Evolutionary conservation across 2,113 vertebrate genomes (phyloP).

Genomic region (Puma concolor): DNA sequence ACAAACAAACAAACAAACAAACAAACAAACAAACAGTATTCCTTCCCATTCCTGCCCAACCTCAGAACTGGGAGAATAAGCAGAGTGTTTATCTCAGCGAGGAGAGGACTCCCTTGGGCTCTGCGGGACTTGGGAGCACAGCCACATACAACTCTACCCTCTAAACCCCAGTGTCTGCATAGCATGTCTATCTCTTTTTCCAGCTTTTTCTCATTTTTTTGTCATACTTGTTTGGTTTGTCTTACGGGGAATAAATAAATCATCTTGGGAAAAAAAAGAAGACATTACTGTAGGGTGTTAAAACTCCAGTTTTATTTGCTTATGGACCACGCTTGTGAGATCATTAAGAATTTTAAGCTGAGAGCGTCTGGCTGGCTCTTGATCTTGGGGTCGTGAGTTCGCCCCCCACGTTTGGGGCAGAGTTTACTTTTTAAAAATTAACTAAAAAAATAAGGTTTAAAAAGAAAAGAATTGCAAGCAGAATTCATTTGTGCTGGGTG

Average conservation of each 20-base stretch:
- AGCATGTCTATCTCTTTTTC: background rate
- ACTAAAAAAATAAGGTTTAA: background rate
- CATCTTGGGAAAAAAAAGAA: background rate
- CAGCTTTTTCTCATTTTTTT: background rate
- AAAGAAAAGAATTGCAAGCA: background rate
- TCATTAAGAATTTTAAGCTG: background rate
- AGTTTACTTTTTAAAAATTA: background rate
- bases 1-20: too few species aligned
- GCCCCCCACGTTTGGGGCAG: background rate
- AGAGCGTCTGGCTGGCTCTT: background rate
- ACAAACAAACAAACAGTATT: background rate
- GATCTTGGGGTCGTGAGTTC: background rate
- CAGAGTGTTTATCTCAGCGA: background rate
- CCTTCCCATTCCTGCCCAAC: background rate
- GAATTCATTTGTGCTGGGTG: constrained; percentile 5
- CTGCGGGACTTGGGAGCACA: background rate
- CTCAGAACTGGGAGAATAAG: background rate
- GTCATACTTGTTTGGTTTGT: background rate
- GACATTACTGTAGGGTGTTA: background rate
- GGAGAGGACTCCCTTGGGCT: background rate
- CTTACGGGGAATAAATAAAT: background rate
- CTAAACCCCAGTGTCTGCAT: background rate
- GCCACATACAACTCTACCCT: background rate
- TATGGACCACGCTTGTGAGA: background rate
- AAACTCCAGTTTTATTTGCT: constrained; percentile 29